phyloP scores from a whole-genome alignment of 2,888 invertebrate genomes.

The Brachyptera risi region DNA sequence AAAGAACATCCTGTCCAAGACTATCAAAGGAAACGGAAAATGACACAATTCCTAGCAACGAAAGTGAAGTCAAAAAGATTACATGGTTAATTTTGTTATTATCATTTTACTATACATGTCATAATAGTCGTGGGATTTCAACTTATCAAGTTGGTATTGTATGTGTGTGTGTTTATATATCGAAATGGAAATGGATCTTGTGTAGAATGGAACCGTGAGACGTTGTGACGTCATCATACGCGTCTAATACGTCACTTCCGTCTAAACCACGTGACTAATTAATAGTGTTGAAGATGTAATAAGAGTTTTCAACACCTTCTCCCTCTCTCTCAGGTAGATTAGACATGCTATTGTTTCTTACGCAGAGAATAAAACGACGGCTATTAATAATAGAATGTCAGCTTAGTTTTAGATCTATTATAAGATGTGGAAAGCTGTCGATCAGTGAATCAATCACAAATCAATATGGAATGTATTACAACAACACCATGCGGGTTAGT shows the following conservation, averaged over 20 bases:
- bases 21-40: slow-evolving; percentile 12
- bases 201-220: slow-evolving; percentile 18
- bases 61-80: slow-evolving; percentile 6
- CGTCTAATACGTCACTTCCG: slow-evolving; percentile 8
- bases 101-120: background rate
- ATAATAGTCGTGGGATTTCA: slow-evolving; percentile 17
- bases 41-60: slow-evolving; percentile 18
- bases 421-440: too few relatives aligned
- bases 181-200: slow-evolving; percentile 8
- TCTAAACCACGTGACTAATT: background rate
- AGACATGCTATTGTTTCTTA: background rate
- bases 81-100: slow-evolving; percentile 2
- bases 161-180: background rate
- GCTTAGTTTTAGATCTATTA: background rate
- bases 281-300: slow-evolving; percentile 2
- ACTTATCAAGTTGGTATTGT: slow-evolving; percentile 4
- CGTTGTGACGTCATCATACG: slow-evolving; percentile 15
- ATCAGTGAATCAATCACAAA: too few relatives aligned
- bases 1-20: slow-evolving; percentile 12
- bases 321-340: background rate
- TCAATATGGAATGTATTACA: too few relatives aligned
- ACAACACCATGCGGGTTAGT: too few relatives aligned
- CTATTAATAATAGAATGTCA: background rate
- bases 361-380: background rate
- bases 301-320: background rate